Evolutionary conservation across 2,888 invertebrate species (phyloP).

Genomic region (Drosophila fulvimacula): DNA sequence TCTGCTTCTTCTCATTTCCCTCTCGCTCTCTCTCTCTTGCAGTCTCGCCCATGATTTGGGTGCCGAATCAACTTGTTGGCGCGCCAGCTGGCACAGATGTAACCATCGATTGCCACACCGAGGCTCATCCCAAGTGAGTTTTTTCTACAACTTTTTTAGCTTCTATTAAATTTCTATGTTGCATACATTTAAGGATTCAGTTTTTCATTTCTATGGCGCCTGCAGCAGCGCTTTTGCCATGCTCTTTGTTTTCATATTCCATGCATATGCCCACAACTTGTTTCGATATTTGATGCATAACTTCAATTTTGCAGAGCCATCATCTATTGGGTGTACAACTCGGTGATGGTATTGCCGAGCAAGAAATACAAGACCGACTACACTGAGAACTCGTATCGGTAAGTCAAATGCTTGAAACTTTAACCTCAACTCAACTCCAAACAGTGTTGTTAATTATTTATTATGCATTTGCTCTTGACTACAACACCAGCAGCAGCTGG

Average conservation of each 20-base stretch:
- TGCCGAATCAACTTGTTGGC: slow-evolving; percentile 96
- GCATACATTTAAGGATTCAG: slow-evolving; percentile 27
- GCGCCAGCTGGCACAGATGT: slow-evolving; percentile 96
- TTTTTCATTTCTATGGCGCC: slow-evolving; percentile 16
- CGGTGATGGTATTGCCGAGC: slow-evolving; percentile 94
- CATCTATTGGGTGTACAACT: slow-evolving; percentile 96
- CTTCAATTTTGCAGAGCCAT: slow-evolving; percentile 88
- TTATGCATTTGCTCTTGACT: slow-evolving; percentile 62
- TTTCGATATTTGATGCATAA: slow-evolving; percentile 25
- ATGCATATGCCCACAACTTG: slow-evolving; percentile 1
- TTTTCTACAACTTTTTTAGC: slow-evolving; percentile 5
- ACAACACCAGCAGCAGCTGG: slow-evolving; percentile 41
- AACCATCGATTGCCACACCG: slow-evolving; percentile 96
- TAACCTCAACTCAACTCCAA: slow-evolving; percentile 12
- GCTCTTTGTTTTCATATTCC: slow-evolving; percentile 18
- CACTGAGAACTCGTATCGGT: slow-evolving; percentile 93
- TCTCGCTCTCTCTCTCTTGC: slow-evolving; percentile 5
- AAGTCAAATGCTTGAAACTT: slow-evolving; percentile 47
- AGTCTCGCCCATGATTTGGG: slow-evolving; percentile 98
- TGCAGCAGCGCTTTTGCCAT: slow-evolving; percentile 19
- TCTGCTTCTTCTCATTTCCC: slow-evolving; percentile 12
- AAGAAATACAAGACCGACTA: slow-evolving; percentile 94
- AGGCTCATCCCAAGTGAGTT: slow-evolving; percentile 91
- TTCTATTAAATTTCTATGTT: slow-evolving; percentile 20
- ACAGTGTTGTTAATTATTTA: slow-evolving; percentile 71